Percentiles rank a stretch among this genome's conserved stretches.
phyloP scores from a whole-genome alignment of 2,797 vertebrate species.

The Pyrrhura leucotis region DNA sequence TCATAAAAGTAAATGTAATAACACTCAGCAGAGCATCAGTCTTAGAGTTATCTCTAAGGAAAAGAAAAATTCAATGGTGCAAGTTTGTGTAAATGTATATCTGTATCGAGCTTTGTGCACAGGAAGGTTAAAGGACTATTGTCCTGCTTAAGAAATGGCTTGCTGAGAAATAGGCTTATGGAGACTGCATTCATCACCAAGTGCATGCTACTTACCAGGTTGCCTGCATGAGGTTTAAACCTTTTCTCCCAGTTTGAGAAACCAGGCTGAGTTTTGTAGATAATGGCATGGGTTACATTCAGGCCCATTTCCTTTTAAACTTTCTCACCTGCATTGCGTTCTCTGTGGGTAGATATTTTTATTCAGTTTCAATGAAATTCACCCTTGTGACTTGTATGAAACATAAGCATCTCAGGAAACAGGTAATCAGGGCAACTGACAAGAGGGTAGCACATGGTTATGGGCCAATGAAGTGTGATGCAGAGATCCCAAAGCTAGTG shows the following conservation, averaged over 20 bases:
- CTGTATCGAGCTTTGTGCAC: background rate
- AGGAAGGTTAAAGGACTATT: conserved; percentile 30
- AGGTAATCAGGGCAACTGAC: background rate
- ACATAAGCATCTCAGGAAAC: background rate
- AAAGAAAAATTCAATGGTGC: conserved; percentile 1
- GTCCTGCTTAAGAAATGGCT: conserved; percentile 28
- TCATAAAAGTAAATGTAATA: conserved; percentile 56
- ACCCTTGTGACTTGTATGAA: background rate
- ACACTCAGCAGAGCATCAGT: conserved; percentile 53
- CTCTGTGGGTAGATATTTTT: background rate
- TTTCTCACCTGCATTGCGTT: background rate
- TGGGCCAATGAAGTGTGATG: background rate
- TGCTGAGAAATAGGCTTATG: conserved; percentile 22
- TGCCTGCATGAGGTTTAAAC: background rate
- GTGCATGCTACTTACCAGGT: background rate
- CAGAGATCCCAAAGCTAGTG: background rate
- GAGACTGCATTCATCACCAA: background rate
- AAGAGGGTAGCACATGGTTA: background rate
- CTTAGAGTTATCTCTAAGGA: conserved; percentile 39
- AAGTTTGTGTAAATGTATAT: background rate
- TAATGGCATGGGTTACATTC: background rate
- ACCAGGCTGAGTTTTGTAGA: background rate
- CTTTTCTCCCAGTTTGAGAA: background rate
- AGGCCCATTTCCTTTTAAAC: background rate
- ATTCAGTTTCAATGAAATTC: background rate